Evolutionary conservation across 2,888 invertebrate species (phyloP).

Genomic region (Lasioglossum zephyrum): DNA sequence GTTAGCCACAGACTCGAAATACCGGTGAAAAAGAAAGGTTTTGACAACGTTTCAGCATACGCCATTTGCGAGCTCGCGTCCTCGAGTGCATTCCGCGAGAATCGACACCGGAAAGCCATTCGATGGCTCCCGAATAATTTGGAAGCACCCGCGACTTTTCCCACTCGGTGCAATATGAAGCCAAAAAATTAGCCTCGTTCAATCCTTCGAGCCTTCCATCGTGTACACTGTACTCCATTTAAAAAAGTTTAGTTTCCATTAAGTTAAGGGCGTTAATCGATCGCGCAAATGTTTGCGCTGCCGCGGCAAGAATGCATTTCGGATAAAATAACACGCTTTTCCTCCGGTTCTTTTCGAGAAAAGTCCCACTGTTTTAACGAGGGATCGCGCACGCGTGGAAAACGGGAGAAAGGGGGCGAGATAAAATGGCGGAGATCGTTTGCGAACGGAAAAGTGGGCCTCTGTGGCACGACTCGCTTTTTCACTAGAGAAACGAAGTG

Average conservation of each 20-base stretch:
- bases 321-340: not conserved
- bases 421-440: constrained; percentile 11
- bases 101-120: not conserved
- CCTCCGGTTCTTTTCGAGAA: not conserved
- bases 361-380: not conserved
- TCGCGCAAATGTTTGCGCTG: not conserved
- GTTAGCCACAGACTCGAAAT: not conserved
- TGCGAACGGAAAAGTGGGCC: not conserved
- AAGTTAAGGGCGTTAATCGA: not conserved
- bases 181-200: not conserved
- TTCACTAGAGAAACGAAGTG: not conserved
- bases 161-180: not conserved
- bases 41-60: not conserved
- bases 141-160: not conserved
- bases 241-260: not conserved
- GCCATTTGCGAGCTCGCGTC: not conserved
- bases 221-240: not conserved
- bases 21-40: not conserved
- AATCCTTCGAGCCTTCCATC: not conserved
- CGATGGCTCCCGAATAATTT: not conserved
- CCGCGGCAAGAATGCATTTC: not conserved
- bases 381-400: not conserved
- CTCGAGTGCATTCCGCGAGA: not conserved
- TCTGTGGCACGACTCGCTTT: not conserved
- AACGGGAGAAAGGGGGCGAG: not conserved